phyloP scores from a whole-genome alignment of 2,888 invertebrate species.

The Molanna angustata region DNA sequence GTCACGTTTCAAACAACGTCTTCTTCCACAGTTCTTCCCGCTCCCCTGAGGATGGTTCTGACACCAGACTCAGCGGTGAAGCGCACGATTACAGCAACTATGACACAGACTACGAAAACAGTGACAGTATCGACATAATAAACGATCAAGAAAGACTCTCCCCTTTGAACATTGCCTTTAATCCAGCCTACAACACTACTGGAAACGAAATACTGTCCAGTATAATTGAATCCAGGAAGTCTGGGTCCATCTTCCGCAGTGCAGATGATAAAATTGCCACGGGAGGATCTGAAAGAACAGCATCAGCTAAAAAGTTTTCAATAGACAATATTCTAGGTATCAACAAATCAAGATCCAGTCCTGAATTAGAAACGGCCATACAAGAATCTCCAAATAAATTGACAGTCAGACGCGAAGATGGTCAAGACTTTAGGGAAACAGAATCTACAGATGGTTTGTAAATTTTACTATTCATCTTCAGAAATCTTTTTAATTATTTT shows the following conservation, averaged over 20 bases:
- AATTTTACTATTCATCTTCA: too few relatives aligned
- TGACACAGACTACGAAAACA: slow-evolving; percentile 27
- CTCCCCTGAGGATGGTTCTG: slow-evolving; percentile 24
- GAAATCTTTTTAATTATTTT: too few relatives aligned
- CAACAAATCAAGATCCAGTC: slow-evolving; percentile 12
- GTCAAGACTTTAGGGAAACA: background rate
- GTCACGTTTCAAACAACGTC: background rate
- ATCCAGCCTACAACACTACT: background rate
- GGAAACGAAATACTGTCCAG: background rate
- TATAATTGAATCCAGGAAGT: background rate
- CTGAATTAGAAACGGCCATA: background rate
- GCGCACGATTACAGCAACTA: slow-evolving; percentile 23
- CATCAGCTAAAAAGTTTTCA: slow-evolving; percentile 53
- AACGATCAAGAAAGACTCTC: slow-evolving; percentile 14
- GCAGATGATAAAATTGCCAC: background rate
- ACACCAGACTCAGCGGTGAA: slow-evolving; percentile 16
- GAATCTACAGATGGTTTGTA: background rate
- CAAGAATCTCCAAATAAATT: too few relatives aligned
- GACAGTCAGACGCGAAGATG: too few relatives aligned
- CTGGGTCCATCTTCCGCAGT: background rate
- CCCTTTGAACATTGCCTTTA: background rate
- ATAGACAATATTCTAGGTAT: slow-evolving; percentile 57
- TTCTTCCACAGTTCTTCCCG: slow-evolving; percentile 14
- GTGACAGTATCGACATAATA: slow-evolving; percentile 27
- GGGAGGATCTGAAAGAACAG: too few relatives aligned